Evolutionary conservation across 2,888 invertebrate genomes (phyloP), one percentile per base, ranked within the genome.

Genomic region (Athripsodes cinereus): DNA sequence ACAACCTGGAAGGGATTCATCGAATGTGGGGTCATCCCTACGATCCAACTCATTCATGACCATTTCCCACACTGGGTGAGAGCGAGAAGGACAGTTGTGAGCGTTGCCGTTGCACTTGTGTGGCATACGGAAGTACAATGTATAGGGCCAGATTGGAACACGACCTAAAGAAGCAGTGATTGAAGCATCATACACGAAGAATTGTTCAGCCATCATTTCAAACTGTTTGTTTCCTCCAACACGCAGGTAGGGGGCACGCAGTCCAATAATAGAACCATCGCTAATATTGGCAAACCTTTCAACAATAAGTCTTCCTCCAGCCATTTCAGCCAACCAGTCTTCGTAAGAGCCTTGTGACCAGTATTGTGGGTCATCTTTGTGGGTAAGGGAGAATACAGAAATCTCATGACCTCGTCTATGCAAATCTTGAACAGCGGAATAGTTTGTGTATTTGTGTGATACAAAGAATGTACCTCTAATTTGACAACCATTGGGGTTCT

Each of bases 71-170:
- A 95, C 92, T 22, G 94, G 93, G 69, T 95, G 94, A 68, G 90
- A 90, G 70, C 88, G 80, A 51, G 90, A 90, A 20, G 95, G 95
- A 69, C 95, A 95, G 72, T 94, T 94, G 71, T 92, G 92, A 16
- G 92, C 92, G 71, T 95, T 95, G 63, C 93, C 93, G 72, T 92
- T 92, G 72, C 95, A 95, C 72, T 91, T 93, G 78, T 96, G 95
- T 1, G 95, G 93, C 91, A 96, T 93, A 63, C 93, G 85, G 86
- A 93, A 96, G 80, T 96, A 96, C 21, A 97, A 78, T 2, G 96
- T 96, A 79, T 96, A 97, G 0, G 97, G 97, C 96, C 96, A 97
- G 72, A 93, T 91, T 53, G 95, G 95, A 22, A 93, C 92, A 52
- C 92, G 87, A 34, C 88, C 84, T 56, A 93, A 79, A 0, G 93